Evolutionary conservation across 2,888 invertebrate species (phyloP).

Genomic region (Stenchaetothrips biformis): DNA sequence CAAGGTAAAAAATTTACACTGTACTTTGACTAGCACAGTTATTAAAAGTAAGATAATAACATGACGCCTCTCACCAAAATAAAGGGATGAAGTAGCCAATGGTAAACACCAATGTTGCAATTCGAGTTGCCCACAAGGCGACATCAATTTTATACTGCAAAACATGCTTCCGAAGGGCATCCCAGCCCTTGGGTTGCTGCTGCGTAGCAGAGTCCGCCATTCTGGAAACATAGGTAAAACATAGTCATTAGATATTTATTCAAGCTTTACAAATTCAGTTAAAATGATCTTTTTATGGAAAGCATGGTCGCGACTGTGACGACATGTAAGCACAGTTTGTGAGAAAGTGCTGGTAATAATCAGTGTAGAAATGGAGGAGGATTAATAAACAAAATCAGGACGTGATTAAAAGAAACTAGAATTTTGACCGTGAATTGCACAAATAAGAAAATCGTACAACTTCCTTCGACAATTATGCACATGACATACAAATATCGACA

Average conservation of each 20-base stretch:
- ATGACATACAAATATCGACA: too few relatives aligned
- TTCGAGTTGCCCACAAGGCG: conserved; percentile 78
- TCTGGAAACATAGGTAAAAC: not conserved
- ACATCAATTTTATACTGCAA: conserved; percentile 80
- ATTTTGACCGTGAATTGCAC: too few relatives aligned
- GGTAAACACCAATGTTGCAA: conserved; percentile 78
- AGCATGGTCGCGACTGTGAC: too few relatives aligned
- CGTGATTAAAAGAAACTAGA: not conserved
- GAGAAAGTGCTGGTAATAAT: too few relatives aligned
- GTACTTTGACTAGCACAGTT: conserved; percentile 8
- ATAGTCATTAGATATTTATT: not conserved
- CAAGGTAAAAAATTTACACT: conserved; percentile 26
- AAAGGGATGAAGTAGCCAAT: conserved; percentile 80
- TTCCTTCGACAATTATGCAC: too few relatives aligned
- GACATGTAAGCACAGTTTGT: too few relatives aligned
- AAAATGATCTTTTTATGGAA: not conserved
- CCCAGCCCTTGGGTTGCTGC: conserved; percentile 52
- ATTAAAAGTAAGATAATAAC: conserved; percentile 31
- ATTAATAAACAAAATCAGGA: too few relatives aligned
- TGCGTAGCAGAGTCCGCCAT: conserved; percentile 1
- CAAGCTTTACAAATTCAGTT: too few relatives aligned
- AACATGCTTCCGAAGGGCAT: conserved; percentile 65
- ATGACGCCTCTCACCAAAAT: conserved; percentile 66
- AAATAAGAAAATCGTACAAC: too few relatives aligned
- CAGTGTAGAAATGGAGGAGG: too few relatives aligned